Conservation (phyloP, 2,113 vertebrate species). For the Pardalotus punctatus region DNA sequence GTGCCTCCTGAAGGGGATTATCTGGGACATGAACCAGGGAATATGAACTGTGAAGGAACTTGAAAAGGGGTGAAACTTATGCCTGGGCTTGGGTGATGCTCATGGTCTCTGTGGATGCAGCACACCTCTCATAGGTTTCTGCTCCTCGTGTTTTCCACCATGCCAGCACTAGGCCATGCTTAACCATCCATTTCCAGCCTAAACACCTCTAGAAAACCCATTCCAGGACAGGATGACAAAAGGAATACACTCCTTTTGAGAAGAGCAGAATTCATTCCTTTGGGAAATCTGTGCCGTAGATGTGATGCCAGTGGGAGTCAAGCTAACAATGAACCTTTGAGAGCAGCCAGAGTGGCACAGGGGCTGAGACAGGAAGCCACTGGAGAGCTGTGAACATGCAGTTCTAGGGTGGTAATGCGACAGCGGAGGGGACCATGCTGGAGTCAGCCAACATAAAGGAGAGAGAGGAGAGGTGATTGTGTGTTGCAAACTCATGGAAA, state of each 20-base stretch:
- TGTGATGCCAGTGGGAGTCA: background rate
- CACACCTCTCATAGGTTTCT: background rate
- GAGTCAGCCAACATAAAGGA: background rate
- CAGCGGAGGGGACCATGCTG: background rate
- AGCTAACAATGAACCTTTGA: background rate
- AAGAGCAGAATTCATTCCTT: background rate
- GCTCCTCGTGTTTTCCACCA: background rate
- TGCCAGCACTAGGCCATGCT: background rate
- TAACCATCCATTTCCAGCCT: background rate
- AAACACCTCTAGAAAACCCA: background rate
- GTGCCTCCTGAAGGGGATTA: background rate
- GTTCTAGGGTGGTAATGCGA: background rate
- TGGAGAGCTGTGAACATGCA: background rate
- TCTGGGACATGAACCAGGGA: background rate
- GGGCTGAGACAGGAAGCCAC: background rate
- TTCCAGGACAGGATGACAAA: background rate
- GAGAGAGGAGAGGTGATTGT: background rate
- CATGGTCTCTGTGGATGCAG: background rate
- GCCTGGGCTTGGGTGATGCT: background rate
- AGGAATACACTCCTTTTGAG: background rate
- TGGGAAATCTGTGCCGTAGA: background rate
- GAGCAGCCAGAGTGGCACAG: background rate
- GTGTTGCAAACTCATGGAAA: background rate
- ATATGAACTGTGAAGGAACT: background rate
- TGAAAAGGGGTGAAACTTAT: background rate